phyloP scores from a whole-genome alignment of 2,888 invertebrate genomes.

The Limulus polyphemus region DNA sequence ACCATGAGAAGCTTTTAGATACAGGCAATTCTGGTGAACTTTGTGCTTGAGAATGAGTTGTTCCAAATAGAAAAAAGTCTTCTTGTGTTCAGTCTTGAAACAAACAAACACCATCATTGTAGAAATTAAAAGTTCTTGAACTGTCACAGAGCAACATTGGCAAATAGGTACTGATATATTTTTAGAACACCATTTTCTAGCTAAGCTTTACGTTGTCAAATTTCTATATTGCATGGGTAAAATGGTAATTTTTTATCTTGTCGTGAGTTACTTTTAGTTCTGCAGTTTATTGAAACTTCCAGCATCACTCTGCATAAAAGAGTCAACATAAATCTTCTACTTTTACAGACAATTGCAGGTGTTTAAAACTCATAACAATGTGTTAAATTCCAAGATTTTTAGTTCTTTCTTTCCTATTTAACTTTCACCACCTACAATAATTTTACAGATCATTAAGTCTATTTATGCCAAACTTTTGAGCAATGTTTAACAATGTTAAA shows the following conservation, averaged over 20 bases:
- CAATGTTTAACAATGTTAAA: no score
- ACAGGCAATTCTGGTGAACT: slow-evolving; percentile 74
- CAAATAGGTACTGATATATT: neutral
- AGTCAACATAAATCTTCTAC: no score
- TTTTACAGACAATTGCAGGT: no score
- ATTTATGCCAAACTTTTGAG: no score
- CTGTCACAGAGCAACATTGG: neutral
- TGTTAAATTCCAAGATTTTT: no score
- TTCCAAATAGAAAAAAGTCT: slow-evolving; percentile 94
- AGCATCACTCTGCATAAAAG: no score
- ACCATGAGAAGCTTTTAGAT: slow-evolving; percentile 76
- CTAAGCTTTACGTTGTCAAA: no score
- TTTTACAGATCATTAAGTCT: no score
- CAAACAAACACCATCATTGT: slow-evolving; percentile 6
- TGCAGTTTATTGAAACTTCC: neutral
- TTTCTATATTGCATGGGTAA: neutral
- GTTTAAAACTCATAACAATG: no score
- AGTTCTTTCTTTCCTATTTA: no score
- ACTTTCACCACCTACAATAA: no score
- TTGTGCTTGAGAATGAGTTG: slow-evolving; percentile 91
- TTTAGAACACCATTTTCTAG: neutral
- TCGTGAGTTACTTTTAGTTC: neutral
- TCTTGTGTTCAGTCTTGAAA: slow-evolving; percentile 77
- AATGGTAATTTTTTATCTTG: neutral
- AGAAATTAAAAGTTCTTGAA: neutral